Conservation (phyloP, 2,797 vertebrate species). For the Steatocranus sp. region DNA sequence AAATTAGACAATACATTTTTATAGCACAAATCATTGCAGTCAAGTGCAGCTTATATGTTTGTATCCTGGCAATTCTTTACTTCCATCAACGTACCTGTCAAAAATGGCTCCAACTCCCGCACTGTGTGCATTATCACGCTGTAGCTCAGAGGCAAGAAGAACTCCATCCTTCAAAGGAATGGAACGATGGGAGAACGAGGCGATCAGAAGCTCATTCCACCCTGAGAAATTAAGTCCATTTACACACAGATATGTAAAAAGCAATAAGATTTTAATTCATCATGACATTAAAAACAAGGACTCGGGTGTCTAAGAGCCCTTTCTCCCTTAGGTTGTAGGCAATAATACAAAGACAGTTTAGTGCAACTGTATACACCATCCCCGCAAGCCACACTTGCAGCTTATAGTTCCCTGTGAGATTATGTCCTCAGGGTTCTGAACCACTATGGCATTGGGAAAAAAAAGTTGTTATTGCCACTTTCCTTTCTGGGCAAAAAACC, state of each 20-base stretch:
- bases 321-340: neutral
- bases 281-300: neutral
- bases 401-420: too few species aligned
- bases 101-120: constrained; percentile 94
- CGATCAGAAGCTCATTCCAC: constrained; percentile 97
- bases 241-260: neutral
- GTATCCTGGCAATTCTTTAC: neutral
- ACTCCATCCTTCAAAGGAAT: constrained; percentile 93
- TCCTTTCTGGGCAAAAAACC: neutral
- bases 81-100: constrained; percentile 78
- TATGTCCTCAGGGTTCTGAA: neutral
- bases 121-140: constrained; percentile 87
- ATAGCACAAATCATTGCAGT: neutral
- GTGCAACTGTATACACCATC: neutral
- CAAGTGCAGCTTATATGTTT: neutral
- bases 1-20: neutral
- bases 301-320: neutral
- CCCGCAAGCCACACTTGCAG: too few species aligned
- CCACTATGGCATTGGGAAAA: neutral
- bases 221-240: constrained; percentile 67
- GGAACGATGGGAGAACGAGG: constrained; percentile 96
- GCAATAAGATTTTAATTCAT: neutral
- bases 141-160: constrained; percentile 90
- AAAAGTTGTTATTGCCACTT: neutral
- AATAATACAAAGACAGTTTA: neutral